Percentiles rank a stretch among this genome's conserved stretches.
Evolutionary conservation across 2,113 vertebrate species (phyloP).

Genomic region (Crotalus helleri): DNA sequence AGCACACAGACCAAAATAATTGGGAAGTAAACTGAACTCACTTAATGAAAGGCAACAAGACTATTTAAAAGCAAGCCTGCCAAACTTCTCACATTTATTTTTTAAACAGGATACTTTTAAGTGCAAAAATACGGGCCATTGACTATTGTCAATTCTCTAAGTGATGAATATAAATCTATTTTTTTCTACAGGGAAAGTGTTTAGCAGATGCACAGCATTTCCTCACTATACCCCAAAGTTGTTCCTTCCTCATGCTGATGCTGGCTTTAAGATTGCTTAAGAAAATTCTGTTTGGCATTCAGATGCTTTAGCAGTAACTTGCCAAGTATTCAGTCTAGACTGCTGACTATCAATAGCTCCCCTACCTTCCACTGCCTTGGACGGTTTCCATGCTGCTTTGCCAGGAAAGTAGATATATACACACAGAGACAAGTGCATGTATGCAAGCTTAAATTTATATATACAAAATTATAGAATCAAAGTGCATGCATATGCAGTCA

Average conservation of each 20-base stretch:
- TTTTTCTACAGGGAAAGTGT: not conserved
- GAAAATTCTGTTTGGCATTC: not conserved
- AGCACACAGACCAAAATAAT: not conserved
- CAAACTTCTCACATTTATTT: conserved; percentile 19
- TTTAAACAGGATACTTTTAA: not conserved
- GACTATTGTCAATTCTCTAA: not conserved
- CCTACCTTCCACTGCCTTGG: not conserved
- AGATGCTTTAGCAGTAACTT: not conserved
- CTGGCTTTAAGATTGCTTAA: not conserved
- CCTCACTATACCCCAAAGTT: not conserved
- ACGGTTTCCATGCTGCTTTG: not conserved
- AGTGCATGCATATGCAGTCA: not conserved
- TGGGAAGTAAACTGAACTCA: not conserved
- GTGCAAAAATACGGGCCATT: conserved; percentile 4
- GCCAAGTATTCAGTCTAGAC: not conserved
- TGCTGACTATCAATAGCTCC: not conserved
- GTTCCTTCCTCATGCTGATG: not conserved
- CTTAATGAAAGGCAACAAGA: conserved; percentile 24
- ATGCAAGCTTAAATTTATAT: not conserved
- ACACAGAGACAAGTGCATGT: not conserved
- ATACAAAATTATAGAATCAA: not conserved
- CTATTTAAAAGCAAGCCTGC: not conserved
- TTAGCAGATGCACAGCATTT: not conserved
- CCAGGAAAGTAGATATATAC: not conserved
- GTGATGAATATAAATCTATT: not conserved